Percentiles rank a stretch among this genome's conserved stretches.
These are phyloP conservation scores for Autographa gamma DNA, from an alignment of 2,888 invertebrate genomes.

Conservation along the genomic window DNA sequence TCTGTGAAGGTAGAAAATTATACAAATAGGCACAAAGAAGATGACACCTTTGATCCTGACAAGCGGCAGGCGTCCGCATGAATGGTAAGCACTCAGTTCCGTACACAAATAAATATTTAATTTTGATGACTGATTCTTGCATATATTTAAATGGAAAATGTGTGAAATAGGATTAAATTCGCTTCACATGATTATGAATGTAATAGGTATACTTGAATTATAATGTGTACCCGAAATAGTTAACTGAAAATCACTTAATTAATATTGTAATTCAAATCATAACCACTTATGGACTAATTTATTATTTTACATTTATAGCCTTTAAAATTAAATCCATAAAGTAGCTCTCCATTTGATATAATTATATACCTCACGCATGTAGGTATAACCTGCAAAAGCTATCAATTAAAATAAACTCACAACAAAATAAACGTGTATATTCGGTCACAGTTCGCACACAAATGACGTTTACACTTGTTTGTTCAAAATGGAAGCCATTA, in stretches of 20 bases:
- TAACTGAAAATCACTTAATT: no score
- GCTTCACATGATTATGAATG: no score
- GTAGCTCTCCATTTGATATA: no score
- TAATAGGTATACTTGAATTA: no score
- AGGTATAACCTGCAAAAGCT: background rate
- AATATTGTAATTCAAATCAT: no score
- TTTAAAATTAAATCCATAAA: no score
- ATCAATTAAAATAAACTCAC: background rate
- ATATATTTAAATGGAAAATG: background rate
- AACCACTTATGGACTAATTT: no score
- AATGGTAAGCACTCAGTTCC: slow-evolving; percentile 33
- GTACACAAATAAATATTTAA: slow-evolving; percentile 10
- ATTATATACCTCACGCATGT: no score
- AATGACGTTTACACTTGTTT: background rate
- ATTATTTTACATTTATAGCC: no score
- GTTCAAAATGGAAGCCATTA: slow-evolving; percentile 17
- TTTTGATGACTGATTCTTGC: background rate
- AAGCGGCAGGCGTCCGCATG: slow-evolving; percentile 34
- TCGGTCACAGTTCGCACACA: background rate
- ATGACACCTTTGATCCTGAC: slow-evolving; percentile 44
- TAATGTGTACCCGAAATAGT: no score
- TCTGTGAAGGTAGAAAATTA: slow-evolving; percentile 5
- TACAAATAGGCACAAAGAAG: slow-evolving; percentile 23
- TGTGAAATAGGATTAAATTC: background rate
- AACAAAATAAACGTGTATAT: background rate